Evolutionary conservation across 2,888 invertebrate species (phyloP).

Genomic region (Exephanes ischioxanthus): DNA sequence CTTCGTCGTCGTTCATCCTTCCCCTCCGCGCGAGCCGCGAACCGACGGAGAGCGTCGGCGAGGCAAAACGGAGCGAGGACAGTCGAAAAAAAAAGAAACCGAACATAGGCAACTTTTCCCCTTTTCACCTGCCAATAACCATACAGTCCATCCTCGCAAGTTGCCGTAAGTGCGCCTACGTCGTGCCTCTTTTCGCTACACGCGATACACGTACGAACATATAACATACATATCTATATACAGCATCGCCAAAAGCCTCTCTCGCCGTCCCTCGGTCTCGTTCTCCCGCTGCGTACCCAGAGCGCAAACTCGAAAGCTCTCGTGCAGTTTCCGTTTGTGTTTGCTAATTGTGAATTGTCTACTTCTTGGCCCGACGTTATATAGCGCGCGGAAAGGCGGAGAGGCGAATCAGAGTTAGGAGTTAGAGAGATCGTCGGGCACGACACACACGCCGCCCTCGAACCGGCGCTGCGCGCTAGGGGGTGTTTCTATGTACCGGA

Average conservation of each 20-base stretch:
- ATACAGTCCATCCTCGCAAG: not conserved
- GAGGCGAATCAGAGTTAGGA: constrained; percentile 46
- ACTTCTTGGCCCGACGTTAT: constrained; percentile 76
- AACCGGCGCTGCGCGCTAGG: constrained; percentile 8
- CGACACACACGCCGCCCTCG: constrained; percentile 48
- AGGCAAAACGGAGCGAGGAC: no score
- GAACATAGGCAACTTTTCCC: not conserved
- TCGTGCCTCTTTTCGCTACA: constrained; percentile 17
- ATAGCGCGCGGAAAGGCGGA: constrained; percentile 7
- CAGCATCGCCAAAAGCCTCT: constrained; percentile 1
- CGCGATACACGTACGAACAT: constrained; percentile 23
- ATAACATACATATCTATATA: not conserved
- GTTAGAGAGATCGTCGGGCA: constrained; percentile 42
- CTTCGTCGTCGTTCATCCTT: no score
- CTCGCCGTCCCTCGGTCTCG: constrained; percentile 29
- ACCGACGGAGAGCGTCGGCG: no score
- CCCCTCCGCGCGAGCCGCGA: no score
- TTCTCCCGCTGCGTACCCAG: constrained; percentile 55
- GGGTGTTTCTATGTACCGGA: constrained; percentile 8
- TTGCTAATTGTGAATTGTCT: constrained; percentile 85
- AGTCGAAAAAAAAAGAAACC: not conserved
- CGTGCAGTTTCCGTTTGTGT: constrained; percentile 82
- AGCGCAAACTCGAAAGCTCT: constrained; percentile 80
- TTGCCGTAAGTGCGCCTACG: not conserved
- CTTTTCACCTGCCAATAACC: constrained; percentile 12